Percentiles rank a stretch among this genome's conserved stretches.
Evolutionary conservation across 2,888 invertebrate genomes (phyloP).

Genomic region (Saturnia japonica): DNA sequence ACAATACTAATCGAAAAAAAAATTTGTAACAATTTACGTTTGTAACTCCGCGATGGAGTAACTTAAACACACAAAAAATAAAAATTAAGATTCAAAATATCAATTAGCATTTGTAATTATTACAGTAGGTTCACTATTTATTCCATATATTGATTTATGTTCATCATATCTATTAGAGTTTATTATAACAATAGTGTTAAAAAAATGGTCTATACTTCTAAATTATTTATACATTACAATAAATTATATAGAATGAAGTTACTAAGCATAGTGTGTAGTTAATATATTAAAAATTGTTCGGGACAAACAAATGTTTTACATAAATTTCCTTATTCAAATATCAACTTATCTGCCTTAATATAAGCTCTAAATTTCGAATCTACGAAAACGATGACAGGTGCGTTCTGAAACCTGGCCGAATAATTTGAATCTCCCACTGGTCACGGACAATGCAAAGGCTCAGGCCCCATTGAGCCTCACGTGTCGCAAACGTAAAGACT

Average conservation of each 20-base stretch:
- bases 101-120: not conserved
- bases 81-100: not conserved
- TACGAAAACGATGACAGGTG: slow-evolving; percentile 60
- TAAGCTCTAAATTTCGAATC: not conserved
- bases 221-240: not conserved
- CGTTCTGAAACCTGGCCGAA: slow-evolving; percentile 62
- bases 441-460: slow-evolving; percentile 66
- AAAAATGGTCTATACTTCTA: too few species aligned
- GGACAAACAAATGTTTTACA: not conserved
- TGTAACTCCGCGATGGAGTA: too few species aligned
- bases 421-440: slow-evolving; percentile 68
- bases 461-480: slow-evolving; percentile 62
- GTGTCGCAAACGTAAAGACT: slow-evolving; percentile 71
- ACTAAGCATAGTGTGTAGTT: slow-evolving; percentile 3
- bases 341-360: not conserved
- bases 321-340: not conserved
- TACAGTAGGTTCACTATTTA: not conserved
- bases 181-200: too few species aligned
- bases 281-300: not conserved
- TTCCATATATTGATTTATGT: not conserved
- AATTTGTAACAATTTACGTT: too few species aligned
- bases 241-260: not conserved
- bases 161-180: not conserved
- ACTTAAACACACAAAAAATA: too few species aligned
- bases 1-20: too few species aligned